Base-by-base conservation (phyloP, 2,113 vertebrate species). In the Todiramphus chloris region DNA sequence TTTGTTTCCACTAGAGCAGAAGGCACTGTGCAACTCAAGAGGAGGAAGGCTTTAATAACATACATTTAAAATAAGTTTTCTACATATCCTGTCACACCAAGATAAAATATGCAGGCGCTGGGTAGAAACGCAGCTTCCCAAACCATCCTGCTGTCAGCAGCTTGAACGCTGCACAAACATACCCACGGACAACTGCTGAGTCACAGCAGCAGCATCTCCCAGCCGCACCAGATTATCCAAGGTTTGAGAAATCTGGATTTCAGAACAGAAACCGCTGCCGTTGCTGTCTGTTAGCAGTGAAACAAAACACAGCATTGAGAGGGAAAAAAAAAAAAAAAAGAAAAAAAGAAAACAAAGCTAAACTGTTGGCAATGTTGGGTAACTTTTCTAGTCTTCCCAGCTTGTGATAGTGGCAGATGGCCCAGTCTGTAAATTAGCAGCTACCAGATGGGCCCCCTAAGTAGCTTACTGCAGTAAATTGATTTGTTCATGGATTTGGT, bases 391-490 rank as follows among this genome's bases (percentile, higher is more conserved):
- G 43, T 93, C 80, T 83, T 87, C 91, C 87, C 90, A 69, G 95
- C 94, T 70, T 96, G 81, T 64, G 78, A 85, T 3, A 84, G 90
- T 82, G 83, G 96, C 96, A 97, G 96, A 97, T 97, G 96, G 96
- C 95, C 95, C 90, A 91, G 91, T 87, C 89, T 94, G 94, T 82
- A 96, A 97, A 97, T 96, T 96, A 95, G 96, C 94, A 87, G 84
- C 95, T 87, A 97, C 92, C 96, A 97, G 96, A 95, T 97, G 96
- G 96, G 90, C 81, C 91, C 92, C 80, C 78, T 97, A 96, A 97
- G 96, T 94, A 96, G 96, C 94, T 97, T 96, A 95, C 90, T 94
- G 83, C 89, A 91, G 77, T 94, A 97, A 97, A 97, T 96, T 96
- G 92, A 96, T 96, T 96, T 96, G 94, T 66, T 94, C 41, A 0